A percentile compares a stretch with the other conserved stretches of the same genome.
Conservation (phyloP, 2,113 vertebrate species). For the Euleptes europaea region DNA sequence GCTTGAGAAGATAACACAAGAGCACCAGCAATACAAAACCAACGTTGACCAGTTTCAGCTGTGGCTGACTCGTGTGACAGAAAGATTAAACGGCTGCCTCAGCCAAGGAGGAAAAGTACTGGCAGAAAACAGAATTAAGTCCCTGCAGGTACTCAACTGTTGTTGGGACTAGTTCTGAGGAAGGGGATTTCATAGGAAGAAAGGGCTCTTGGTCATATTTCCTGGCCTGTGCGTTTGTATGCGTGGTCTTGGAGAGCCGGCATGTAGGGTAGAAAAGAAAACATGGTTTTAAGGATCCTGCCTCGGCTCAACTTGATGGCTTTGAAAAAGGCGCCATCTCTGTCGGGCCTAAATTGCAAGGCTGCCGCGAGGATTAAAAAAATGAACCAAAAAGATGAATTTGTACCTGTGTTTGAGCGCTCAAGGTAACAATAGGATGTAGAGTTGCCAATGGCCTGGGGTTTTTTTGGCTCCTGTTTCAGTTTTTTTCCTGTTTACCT, state of each 20-base stretch:
- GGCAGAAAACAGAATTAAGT: constrained; percentile 69
- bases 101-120: constrained; percentile 46
- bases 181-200: background rate
- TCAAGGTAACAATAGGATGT: no score
- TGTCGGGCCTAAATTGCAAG: background rate
- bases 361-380: no score
- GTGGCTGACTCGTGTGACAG: constrained; percentile 82
- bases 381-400: no score
- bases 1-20: constrained; percentile 81
- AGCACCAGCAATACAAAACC: constrained; percentile 80
- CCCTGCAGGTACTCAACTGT: constrained; percentile 78
- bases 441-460: no score
- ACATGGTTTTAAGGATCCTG: background rate
- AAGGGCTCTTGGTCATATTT: background rate
- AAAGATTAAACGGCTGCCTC: constrained; percentile 78
- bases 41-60: constrained; percentile 77
- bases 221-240: background rate
- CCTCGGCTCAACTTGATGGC: background rate
- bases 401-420: no score
- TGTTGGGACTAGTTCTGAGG: background rate
- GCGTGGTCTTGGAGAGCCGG: no score
- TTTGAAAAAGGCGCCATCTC: background rate
- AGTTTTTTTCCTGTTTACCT: no score
- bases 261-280: background rate
- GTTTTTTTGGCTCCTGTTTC: no score